A percentile compares a stretch with the other conserved stretches of the same genome.
These are phyloP conservation scores for Heliconius nattereri DNA, from an alignment of 1,140 invertebrate genomes.

Conservation along the genomic window DNA sequence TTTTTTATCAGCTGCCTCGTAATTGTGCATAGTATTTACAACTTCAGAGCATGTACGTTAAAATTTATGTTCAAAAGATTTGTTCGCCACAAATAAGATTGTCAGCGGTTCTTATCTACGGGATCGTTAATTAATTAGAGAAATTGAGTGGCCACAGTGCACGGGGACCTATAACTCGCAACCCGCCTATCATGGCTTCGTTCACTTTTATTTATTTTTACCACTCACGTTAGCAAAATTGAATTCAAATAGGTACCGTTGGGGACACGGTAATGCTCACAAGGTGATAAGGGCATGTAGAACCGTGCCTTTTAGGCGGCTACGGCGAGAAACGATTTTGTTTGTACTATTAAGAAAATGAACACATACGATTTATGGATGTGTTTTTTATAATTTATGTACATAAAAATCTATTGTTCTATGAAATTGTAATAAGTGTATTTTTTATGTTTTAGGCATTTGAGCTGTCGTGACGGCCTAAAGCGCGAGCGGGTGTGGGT, in stretches of 20 bases:
- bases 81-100: constrained; percentile 81
- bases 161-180: constrained; percentile 79
- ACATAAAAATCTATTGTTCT: too few species aligned
- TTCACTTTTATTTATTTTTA: constrained; percentile 78
- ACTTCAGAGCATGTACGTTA: constrained; percentile 73
- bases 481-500: background rate
- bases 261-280: constrained; percentile 26
- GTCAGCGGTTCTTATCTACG: constrained; percentile 77
- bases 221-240: constrained; percentile 79
- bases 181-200: constrained; percentile 77
- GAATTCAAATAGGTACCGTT: constrained; percentile 65
- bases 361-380: background rate
- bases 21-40: constrained; percentile 73
- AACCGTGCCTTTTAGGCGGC: constrained; percentile 7
- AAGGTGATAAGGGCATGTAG: constrained; percentile 25
- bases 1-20: constrained; percentile 57
- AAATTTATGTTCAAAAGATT: constrained; percentile 80
- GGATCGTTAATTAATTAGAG: constrained; percentile 81
- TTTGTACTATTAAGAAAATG: background rate
- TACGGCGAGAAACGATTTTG: background rate
- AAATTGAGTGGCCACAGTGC: constrained; percentile 75
- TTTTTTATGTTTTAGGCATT: too few species aligned
- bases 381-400: background rate
- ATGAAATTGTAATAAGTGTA: too few species aligned
- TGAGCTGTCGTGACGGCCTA: background rate